Evolutionary conservation across 92 coral and sea anemone species (phyloP).

Genomic region (Actinostola sp.): DNA sequence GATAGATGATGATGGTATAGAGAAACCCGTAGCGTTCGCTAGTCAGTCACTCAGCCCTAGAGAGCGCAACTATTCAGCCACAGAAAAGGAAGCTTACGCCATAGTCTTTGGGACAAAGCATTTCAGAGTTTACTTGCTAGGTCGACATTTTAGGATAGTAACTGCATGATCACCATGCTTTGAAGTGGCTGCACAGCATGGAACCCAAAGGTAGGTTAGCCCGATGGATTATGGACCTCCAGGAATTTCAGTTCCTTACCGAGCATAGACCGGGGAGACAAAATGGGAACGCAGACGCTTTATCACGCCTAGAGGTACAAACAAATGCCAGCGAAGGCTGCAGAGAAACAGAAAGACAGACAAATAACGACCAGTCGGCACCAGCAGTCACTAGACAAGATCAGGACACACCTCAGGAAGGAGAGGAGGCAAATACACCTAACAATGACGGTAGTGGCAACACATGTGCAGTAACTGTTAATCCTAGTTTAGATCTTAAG

Average conservation of each 20-base stretch:
- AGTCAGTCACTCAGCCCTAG: slow-evolving; percentile 15
- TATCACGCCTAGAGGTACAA: slow-evolving; percentile 43
- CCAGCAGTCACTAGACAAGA: too few relatives aligned
- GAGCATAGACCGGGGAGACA: slow-evolving; percentile 42
- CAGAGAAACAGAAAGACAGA: not conserved
- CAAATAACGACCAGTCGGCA: too few relatives aligned
- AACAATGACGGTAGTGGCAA: too few relatives aligned
- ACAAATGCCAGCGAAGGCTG: not conserved
- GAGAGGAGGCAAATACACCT: too few relatives aligned
- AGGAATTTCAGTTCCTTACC: slow-evolving; percentile 50
- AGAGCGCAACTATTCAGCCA: slow-evolving; percentile 27
- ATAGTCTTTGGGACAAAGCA: slow-evolving; percentile 21
- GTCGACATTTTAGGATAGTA: slow-evolving; percentile 19
- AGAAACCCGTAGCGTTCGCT: slow-evolving; percentile 25
- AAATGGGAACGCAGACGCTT: slow-evolving; percentile 44
- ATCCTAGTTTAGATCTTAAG: slow-evolving; percentile 16
- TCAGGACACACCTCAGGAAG: too few relatives aligned
- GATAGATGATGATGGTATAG: slow-evolving; percentile 32
- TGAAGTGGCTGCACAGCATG: slow-evolving; percentile 48
- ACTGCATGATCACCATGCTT: slow-evolving; percentile 36
- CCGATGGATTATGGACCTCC: slow-evolving; percentile 57
- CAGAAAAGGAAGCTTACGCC: slow-evolving; percentile 47
- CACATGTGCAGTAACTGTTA: not conserved
- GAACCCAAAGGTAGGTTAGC: slow-evolving; percentile 41
- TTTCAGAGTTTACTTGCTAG: slow-evolving; percentile 25